Percentiles rank a stretch among this genome's conserved stretches.
phyloP scores from a whole-genome alignment of 2,113 vertebrate species.

The Helogale parvula region DNA sequence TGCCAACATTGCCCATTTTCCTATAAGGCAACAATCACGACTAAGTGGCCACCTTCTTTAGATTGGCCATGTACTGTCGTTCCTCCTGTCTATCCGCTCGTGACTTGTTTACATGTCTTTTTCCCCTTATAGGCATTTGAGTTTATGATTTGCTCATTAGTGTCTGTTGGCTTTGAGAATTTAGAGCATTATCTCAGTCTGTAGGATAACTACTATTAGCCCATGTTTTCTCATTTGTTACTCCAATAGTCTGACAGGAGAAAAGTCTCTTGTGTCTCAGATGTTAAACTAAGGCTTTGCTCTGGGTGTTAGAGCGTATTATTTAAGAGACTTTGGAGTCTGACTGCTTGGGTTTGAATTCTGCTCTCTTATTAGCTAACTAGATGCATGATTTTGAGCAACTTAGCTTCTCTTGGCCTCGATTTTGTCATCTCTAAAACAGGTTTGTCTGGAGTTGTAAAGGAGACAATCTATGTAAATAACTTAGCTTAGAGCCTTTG shows the following conservation, averaged over 20 bases:
- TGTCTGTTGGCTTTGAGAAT: constrained; percentile 38
- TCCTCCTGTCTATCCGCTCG: background rate
- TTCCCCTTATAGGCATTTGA: background rate
- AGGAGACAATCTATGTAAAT: constrained; percentile 13
- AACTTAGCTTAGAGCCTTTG: constrained; percentile 15
- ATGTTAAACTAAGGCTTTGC: constrained; percentile 17
- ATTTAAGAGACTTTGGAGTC: background rate
- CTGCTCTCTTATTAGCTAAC: constrained; percentile 19
- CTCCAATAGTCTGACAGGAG: background rate
- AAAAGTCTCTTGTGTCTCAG: background rate
- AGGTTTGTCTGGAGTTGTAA: constrained; percentile 36
- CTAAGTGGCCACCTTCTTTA: background rate
- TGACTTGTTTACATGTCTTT: background rate
- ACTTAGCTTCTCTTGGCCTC: constrained; percentile 1
- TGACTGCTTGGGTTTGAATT: constrained; percentile 5
- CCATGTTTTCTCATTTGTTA: constrained; percentile 33
- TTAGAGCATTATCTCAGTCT: constrained; percentile 11
- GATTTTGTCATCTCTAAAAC: constrained; percentile 50
- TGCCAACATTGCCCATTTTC: background rate
- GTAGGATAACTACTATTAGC: background rate
- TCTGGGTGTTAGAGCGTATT: background rate
- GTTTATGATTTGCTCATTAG: background rate
- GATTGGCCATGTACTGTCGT: background rate
- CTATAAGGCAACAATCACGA: background rate
- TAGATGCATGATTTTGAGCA: background rate